Evolutionary conservation across 2,797 vertebrate genomes (phyloP).

Genomic region (Falco rusticolus): DNA sequence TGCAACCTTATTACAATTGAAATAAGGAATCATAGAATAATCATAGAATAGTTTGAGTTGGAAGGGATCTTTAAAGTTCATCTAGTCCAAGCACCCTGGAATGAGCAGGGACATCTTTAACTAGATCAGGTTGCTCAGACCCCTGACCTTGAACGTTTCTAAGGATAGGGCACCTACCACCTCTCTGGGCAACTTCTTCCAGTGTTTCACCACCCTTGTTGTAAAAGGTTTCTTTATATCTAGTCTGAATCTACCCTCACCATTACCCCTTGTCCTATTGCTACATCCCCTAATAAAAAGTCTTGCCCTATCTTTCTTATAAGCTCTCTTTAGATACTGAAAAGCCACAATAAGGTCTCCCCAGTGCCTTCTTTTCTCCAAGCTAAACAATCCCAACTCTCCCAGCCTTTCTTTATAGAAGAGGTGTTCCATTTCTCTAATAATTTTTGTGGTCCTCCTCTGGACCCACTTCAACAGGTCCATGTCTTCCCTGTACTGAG

Average conservation of each 20-base stretch:
- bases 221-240: neutral
- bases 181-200: neutral
- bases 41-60: neutral
- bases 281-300: too few relatives aligned
- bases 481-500: too few relatives aligned
- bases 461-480: too few relatives aligned
- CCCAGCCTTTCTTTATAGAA: too few relatives aligned
- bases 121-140: neutral
- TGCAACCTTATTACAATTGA: neutral
- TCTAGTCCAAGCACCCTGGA: neutral
- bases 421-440: too few relatives aligned
- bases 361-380: rapidly evolving
- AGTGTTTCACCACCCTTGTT: neutral
- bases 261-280: too few relatives aligned
- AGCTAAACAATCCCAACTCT: too few relatives aligned
- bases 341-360: neutral
- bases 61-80: neutral
- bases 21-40: neutral
- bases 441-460: too few relatives aligned
- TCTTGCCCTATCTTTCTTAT: neutral
- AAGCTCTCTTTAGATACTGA: neutral
- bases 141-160: neutral
- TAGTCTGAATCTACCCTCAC: neutral
- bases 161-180: neutral
- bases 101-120: neutral